Evolutionary conservation across 2,888 invertebrate genomes (phyloP), one percentile per base, ranked within the genome.

Genomic region (Macaria liturata): DNA sequence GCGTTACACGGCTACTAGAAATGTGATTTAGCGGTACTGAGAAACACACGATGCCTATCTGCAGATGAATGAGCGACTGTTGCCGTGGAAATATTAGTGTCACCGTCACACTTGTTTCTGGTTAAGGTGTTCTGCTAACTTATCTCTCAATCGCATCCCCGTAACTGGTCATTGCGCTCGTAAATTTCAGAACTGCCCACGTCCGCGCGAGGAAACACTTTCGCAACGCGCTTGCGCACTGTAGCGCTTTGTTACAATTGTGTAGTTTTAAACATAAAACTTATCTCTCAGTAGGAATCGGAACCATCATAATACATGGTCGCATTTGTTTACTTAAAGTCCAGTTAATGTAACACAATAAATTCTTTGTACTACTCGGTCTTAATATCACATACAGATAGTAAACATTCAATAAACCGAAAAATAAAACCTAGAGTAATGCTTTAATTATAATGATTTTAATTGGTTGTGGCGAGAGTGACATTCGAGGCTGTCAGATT

Each of bases 401-500:
- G 20, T 48, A 46, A 46, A 9, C 44, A 39, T 46, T 42, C 34
- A 40, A 42, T 32, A 46, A 49, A 42, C 4, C 6, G 7, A 40
- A 54, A 46, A 66, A 80, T 76, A 80, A 83, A 83, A 80, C 74
- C 70, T 74, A 77, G 75, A 20, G 20, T 74, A 71, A 80, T 80
- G 80, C 76, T 79, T 82, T 81, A 80, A 81, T 83, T 51, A 5
- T 46, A 44, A 51, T 51, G 51, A 45, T 39, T 84, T 86, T 82
- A 86, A 84, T 84, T 84, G 83, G 80, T 83, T 76, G 81, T 74
- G 74, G 79, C 85, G 83, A 86, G 84, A 89, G 86, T 86, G 87
- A 86, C 88, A 90, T 86, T 91, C 85, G 86, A 85, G 80, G 86
- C 83, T 91, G 91, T 91, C 90, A 91, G 90, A 91, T 91, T 91